Evolutionary conservation across 2,888 invertebrate genomes (phyloP).

Genomic region (Dastarcus helophoroides): DNA sequence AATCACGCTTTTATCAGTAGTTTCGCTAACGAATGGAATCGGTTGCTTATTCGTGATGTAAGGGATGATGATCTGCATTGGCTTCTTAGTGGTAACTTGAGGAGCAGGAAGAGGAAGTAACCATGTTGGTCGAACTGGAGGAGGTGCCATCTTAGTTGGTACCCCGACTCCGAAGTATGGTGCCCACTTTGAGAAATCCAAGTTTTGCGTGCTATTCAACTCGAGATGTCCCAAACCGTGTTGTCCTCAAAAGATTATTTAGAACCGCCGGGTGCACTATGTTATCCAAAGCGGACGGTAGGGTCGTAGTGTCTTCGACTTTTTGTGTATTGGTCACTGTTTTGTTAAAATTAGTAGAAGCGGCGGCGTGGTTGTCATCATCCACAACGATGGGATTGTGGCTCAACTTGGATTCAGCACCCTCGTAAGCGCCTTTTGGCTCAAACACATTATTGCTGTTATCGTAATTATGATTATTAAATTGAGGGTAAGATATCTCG

Average conservation of each 20-base stretch:
- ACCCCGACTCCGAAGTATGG: conserved; percentile 16
- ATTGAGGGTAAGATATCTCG: too few relatives aligned
- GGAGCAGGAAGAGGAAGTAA: conserved; percentile 13
- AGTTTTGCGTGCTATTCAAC: conserved; percentile 18
- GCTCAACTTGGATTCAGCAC: conserved; percentile 21
- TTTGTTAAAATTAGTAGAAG: too few relatives aligned
- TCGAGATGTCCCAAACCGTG: too few relatives aligned
- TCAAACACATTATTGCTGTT: too few relatives aligned
- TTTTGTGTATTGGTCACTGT: conserved; percentile 8
- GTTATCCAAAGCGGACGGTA: too few relatives aligned
- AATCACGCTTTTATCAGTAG: conserved; percentile 5
- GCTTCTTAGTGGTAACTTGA: conserved; percentile 36
- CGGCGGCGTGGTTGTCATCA: conserved; percentile 44
- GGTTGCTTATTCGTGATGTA: conserved; percentile 43
- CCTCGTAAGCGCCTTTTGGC: too few relatives aligned
- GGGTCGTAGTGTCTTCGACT: conserved; percentile 7
- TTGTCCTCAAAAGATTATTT: too few relatives aligned
- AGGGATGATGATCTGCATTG: conserved; percentile 71
- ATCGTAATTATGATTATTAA: too few relatives aligned
- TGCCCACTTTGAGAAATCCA: conserved; percentile 25
- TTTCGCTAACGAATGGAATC: conserved; percentile 18
- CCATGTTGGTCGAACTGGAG: conserved; percentile 26
- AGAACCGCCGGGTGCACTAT: too few relatives aligned
- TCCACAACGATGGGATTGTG: conserved; percentile 36
- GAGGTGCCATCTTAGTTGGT: conserved; percentile 24